Evolutionary conservation across 2,888 invertebrate genomes (phyloP), one percentile per base, ranked within the genome.

Genomic region (Odontocolon sp.): DNA sequence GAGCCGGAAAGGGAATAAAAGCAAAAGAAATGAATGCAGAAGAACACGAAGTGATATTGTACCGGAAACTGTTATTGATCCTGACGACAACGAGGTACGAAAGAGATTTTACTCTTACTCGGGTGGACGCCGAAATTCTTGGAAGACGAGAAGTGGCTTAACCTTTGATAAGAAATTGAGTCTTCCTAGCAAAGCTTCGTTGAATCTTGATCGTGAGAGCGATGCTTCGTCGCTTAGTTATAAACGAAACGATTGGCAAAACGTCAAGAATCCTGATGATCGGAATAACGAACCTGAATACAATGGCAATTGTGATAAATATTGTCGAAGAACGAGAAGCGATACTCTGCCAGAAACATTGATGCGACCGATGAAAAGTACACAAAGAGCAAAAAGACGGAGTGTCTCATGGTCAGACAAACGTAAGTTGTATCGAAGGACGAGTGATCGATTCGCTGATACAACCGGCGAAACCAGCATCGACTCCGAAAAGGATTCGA

Each of bases 401-500:
- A 71, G 76, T 40, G 56, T 72, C 2, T 79, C 83, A 6, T 72
- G 80, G 14, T 78, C 82, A 6, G 87, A 87, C 31, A 83, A 78
- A 66, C 83, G 85, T 40, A 88, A 87, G 50, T 59, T 83, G 4
- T 87, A 87, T 68, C 81, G 87, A 9, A 88, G 87, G 67, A 87
- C 86, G 23, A 89, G 87, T 72, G 88, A 87, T 71, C 59, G 14
- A 38, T 38, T 21, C 2, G 45, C 21, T 5, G 78, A 85, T 4
- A 57, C 84, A 2, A 56, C 86, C 6, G 84, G 83, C 6, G 83
- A 82, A 26, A 75, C 76, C 5, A 78, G 61, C 0, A 63, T 70
- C 18, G 84, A 87, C 33, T 83, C 84, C 0, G 85, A 84, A 8
- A 78, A 47, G 50, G 83, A 85, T 23, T 42, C 45, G 23, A 31